Evolutionary conservation across 2,113 vertebrate species (phyloP).

Genomic region (Clarias batrachus): DNA sequence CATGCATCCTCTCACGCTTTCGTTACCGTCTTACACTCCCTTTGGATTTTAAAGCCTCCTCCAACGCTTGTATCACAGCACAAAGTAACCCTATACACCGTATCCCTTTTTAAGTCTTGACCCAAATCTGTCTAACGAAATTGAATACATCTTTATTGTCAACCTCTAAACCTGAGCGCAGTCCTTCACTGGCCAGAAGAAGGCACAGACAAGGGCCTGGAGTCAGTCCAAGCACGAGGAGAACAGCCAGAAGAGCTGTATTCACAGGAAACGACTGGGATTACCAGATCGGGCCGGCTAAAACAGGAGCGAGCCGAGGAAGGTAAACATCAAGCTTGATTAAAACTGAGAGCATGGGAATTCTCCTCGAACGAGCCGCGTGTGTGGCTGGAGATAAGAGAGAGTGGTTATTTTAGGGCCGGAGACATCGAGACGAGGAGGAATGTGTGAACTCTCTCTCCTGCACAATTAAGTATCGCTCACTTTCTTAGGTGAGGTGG

Average conservation of each 20-base stretch:
- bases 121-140: constrained; percentile 14
- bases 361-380: neutral
- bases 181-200: constrained; percentile 11
- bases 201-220: constrained; percentile 17
- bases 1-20: neutral
- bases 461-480: neutral
- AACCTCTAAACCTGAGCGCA: constrained; percentile 29
- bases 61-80: neutral
- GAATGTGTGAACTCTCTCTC: neutral
- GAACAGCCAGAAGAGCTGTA: constrained; percentile 7
- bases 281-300: neutral
- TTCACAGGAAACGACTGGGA: constrained; percentile 28
- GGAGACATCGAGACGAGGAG: neutral
- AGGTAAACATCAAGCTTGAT: constrained; percentile 14
- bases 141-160: constrained; percentile 11
- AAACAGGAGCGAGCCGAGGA: neutral
- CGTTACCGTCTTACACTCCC: neutral
- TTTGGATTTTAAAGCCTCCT: neutral
- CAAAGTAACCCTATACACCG: neutral
- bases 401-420: constrained; percentile 14
- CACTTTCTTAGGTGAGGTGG: neutral
- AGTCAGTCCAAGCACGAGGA: constrained; percentile 17
- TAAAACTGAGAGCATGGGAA: neutral
- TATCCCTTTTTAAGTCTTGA: neutral
- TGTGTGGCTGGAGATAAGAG: constrained; percentile 41